Base-by-base conservation (phyloP, 2,797 vertebrate species). In the Remorina albescens region DNA sequence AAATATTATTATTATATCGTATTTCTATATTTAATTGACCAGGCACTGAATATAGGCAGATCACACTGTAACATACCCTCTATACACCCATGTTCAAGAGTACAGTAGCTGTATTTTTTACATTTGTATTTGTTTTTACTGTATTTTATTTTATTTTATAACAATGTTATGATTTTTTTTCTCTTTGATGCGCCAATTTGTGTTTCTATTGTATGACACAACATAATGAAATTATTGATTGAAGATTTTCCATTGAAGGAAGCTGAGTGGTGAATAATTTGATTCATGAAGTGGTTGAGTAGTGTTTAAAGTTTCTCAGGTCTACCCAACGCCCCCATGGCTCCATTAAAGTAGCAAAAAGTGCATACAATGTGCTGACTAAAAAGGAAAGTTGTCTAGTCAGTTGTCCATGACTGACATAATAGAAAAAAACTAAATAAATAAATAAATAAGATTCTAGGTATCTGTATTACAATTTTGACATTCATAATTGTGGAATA, bases 401-500 rank as follows among this genome's bases (percentile, higher is more conserved):
- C 19, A 47, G 54, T 16, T 72, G 50, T 67, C 69, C 64, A 21
- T 80, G 63, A 69, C 26, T 10, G 12, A 59, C 28, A 54, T 39
- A 55, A 63, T 41, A 57, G 4, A 41, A n/a, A n/a, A n/a, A n/a
- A n/a, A n/a, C n/a, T n/a, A n/a, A 55, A 71, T 42, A 41, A 8
- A 64, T 28, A 13, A 53, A 36, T 46, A 49, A 19, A 28, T 19
- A 2, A 59, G 55, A 72, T 36, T 61, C 5, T 50, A 68, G 41
- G 70, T 64, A 50, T 71, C 58, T 74, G 15, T 23, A 19, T 53
- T 58, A 76, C 73, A 71, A 49, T 12, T 21, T 79, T 41, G 58
- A 62, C 71, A 75, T 68, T 81, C 25, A 74, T 60, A 64, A 78
- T n/a, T n/a, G n/a, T 72, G 68, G 58, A 26, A 63, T 71, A 44